phyloP scores from a whole-genome alignment of 2,797 vertebrate genomes.

The Notolabrus celidotus region DNA sequence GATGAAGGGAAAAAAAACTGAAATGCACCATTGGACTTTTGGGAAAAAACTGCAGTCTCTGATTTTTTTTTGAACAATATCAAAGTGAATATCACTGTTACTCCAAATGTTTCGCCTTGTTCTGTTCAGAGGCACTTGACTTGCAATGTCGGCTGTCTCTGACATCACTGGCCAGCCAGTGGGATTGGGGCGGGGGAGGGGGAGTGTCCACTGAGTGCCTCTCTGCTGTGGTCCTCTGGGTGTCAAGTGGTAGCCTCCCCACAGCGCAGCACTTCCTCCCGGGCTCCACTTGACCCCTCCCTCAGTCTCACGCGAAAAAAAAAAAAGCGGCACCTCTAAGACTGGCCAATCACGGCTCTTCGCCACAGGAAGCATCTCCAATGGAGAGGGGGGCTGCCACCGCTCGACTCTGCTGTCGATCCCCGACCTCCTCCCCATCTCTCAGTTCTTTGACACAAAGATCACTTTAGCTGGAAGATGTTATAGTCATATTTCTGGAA shows the following conservation, averaged over 20 bases:
- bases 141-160: slow-evolving; percentile 73
- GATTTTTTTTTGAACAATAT: slow-evolving; percentile 72
- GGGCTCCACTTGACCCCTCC: slow-evolving; percentile 65
- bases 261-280: slow-evolving; percentile 74
- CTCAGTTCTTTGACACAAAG: slow-evolving; percentile 81
- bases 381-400: slow-evolving; percentile 19
- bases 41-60: slow-evolving; percentile 57
- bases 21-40: slow-evolving; percentile 77
- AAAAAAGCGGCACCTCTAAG: slow-evolving; percentile 55
- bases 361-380: slow-evolving; percentile 53
- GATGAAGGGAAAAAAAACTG: slow-evolving; percentile 78
- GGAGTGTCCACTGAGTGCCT: slow-evolving; percentile 82
- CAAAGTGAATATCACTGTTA: slow-evolving; percentile 87
- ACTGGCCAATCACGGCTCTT: slow-evolving; percentile 67
- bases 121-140: slow-evolving; percentile 76
- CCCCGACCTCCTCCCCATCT: slow-evolving; percentile 56
- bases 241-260: slow-evolving; percentile 57
- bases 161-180: slow-evolving; percentile 35
- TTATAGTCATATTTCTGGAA: slow-evolving; percentile 84
- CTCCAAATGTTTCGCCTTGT: slow-evolving; percentile 84
- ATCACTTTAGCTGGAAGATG: slow-evolving; percentile 87
- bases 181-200: slow-evolving; percentile 36
- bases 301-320: slow-evolving; percentile 46
- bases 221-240: slow-evolving; percentile 76
- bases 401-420: slow-evolving; percentile 51